These are phyloP conservation scores for Drosophila falleni DNA, from an alignment of 2,888 invertebrate genomes.

Conservation along the genomic window DNA sequence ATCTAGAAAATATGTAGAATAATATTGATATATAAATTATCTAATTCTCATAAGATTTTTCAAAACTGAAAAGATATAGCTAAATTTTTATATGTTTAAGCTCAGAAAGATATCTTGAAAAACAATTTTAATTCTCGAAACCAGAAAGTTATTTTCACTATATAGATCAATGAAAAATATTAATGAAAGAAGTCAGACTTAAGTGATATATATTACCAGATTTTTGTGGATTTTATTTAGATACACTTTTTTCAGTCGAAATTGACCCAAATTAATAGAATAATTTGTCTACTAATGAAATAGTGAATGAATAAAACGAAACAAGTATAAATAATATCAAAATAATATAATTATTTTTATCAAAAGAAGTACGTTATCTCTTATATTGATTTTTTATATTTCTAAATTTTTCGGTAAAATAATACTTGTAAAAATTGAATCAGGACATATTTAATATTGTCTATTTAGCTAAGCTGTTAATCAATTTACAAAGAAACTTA, in stretches of 20 bases:
- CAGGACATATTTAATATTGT: background rate
- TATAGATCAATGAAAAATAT: no score
- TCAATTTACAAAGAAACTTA: background rate
- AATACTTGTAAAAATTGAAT: background rate
- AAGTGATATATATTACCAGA: no score
- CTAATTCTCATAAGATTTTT: background rate
- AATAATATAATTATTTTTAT: no score
- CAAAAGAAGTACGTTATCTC: no score
- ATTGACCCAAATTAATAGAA: no score
- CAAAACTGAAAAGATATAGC: background rate
- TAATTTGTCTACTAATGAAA: no score
- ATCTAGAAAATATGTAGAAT: background rate
- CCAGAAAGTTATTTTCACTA: background rate
- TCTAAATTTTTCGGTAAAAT: background rate
- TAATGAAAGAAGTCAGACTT: no score
- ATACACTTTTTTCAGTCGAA: no score
- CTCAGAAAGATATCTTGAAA: background rate
- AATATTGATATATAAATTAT: background rate
- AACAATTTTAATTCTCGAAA: background rate
- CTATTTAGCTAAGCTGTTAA: background rate
- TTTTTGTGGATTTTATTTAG: no score
- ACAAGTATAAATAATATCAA: background rate
- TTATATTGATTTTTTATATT: background rate
- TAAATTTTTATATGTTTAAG: background rate
- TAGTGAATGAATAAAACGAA: no score